A percentile compares a stretch with the other conserved stretches of the same genome.
Conservation (phyloP, 2,113 vertebrate species). For the Bucco capensis region DNA sequence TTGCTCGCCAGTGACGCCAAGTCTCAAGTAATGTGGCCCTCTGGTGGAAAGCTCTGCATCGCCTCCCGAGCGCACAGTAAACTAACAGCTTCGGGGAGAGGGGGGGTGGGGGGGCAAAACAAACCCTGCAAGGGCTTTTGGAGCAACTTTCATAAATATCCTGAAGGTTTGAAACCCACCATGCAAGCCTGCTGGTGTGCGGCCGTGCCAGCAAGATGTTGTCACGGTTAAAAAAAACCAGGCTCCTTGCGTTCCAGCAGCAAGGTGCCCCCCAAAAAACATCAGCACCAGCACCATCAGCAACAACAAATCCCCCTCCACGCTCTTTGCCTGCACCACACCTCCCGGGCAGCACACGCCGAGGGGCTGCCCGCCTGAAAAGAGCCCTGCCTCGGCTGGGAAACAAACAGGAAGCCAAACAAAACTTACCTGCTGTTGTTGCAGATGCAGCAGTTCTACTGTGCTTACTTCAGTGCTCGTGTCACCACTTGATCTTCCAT, state of each 20-base stretch:
- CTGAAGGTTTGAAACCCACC: slow-evolving; percentile 46
- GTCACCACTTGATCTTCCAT: slow-evolving; percentile 99
- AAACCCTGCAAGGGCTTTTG: slow-evolving; percentile 54
- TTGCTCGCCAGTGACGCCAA: slow-evolving; percentile 64
- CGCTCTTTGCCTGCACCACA: neutral
- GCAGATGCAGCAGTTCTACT: slow-evolving; percentile 99
- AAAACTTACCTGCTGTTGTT: slow-evolving; percentile 99
- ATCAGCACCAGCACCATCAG: too few species aligned
- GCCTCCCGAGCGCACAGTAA: slow-evolving; percentile 58
- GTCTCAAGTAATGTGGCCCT: slow-evolving; percentile 94
- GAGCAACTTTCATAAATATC: slow-evolving; percentile 51
- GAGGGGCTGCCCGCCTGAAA: neutral
- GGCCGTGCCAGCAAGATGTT: neutral
- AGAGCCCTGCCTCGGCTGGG: slow-evolving; percentile 41
- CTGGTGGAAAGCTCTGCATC: slow-evolving; percentile 86
- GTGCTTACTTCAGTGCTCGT: slow-evolving; percentile 98
- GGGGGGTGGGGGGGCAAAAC: too few species aligned
- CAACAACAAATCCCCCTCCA: slow-evolving; percentile 54
- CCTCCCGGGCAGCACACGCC: neutral
- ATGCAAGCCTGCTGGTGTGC: neutral
- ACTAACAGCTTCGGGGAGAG: slow-evolving; percentile 52
- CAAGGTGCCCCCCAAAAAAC: slow-evolving; percentile 32
- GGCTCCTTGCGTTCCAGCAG: neutral
- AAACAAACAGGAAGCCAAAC: slow-evolving; percentile 70
- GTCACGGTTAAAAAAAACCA: too few species aligned